These are phyloP conservation scores for Leucopsar rothschildi DNA, from an alignment of 2,113 vertebrate species.

Conservation along the genomic window DNA sequence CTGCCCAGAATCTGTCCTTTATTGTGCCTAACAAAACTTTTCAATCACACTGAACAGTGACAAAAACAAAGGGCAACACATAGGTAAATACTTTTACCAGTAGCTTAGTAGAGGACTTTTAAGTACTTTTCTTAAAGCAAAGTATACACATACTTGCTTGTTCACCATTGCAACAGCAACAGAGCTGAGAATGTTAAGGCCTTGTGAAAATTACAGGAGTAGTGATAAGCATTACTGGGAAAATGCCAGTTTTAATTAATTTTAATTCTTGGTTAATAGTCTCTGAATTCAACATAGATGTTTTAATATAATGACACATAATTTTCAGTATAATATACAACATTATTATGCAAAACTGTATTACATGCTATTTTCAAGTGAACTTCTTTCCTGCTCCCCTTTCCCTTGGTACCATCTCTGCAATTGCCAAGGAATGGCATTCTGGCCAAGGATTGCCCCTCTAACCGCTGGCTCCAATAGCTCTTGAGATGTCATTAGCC, in stretches of 20 bases:
- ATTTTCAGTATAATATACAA: not conserved
- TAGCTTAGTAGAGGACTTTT: not conserved
- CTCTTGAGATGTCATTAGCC: not conserved
- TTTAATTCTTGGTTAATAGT: not conserved
- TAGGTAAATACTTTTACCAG: not conserved
- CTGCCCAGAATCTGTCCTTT: not conserved
- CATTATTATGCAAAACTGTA: not conserved
- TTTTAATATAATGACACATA: not conserved
- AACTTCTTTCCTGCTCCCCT: not conserved
- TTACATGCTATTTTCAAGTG: not conserved
- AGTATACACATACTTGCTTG: not conserved
- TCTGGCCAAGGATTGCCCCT: not conserved
- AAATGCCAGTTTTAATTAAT: not conserved
- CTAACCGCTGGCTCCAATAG: not conserved
- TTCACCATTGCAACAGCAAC: not conserved
- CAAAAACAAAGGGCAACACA: not conserved
- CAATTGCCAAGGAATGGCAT: not conserved
- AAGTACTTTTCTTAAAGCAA: not conserved
- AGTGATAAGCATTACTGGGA: not conserved
- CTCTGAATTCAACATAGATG: not conserved
- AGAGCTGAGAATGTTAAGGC: not conserved
- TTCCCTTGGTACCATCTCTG: not conserved
- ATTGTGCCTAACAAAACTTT: not conserved
- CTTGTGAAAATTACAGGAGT: not conserved
- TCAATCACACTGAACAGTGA: not conserved